Conservation (phyloP, 1,140 invertebrate species). For the Leucophenga varia region DNA sequence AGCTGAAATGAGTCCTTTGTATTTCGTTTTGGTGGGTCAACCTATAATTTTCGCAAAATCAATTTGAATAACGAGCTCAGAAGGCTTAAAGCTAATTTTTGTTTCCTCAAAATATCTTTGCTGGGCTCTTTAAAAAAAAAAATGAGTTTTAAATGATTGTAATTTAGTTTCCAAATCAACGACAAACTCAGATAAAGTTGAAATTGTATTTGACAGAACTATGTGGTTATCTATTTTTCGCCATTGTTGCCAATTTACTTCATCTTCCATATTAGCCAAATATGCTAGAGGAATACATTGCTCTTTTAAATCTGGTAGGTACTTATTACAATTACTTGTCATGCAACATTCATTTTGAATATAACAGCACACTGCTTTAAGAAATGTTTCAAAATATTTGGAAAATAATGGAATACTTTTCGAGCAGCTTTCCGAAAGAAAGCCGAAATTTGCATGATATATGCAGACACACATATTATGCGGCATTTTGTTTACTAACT, state of each 20-base stretch:
- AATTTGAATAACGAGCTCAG: slow-evolving; percentile 6
- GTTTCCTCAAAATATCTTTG: slow-evolving; percentile 7
- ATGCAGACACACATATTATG: slow-evolving; percentile 18
- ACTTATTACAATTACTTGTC: slow-evolving; percentile 2
- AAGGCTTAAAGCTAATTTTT: slow-evolving; percentile 6
- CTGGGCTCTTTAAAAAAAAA: slow-evolving; percentile 3
- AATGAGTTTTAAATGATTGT: slow-evolving; percentile 4
- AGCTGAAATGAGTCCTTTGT: slow-evolving; percentile 15
- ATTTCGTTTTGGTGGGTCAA: slow-evolving; percentile 11
- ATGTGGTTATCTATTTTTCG: neutral
- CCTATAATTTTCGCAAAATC: slow-evolving; percentile 13
- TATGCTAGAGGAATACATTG: neutral
- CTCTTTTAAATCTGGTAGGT: neutral
- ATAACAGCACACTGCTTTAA: slow-evolving; percentile 2
- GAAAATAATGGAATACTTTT: neutral
- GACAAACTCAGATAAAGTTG: slow-evolving; percentile 4
- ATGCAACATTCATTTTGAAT: slow-evolving; percentile 4
- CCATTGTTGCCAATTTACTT: neutral
- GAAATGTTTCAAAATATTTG: neutral
- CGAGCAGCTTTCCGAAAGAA: neutral
- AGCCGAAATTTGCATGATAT: slow-evolving; percentile 13
- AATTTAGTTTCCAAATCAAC: neutral
- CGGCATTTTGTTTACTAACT: slow-evolving; percentile 11
- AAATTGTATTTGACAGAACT: neutral
- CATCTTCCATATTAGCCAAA: neutral